Evolutionary conservation across 2,797 vertebrate species (phyloP).

Genomic region (Melanotaenia pygmaea): DNA sequence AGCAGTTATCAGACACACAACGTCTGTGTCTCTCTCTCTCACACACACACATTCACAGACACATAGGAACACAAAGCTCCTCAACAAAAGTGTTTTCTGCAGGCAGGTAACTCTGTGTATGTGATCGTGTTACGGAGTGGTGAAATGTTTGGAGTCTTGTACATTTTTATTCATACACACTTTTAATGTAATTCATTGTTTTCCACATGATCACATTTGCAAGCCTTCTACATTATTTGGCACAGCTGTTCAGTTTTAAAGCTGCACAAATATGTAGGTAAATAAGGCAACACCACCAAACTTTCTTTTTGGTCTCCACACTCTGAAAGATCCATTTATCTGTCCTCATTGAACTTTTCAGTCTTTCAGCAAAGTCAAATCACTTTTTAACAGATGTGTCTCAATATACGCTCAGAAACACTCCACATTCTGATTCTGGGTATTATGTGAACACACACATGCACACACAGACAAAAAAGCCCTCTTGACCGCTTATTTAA

Average conservation of each 20-base stretch:
- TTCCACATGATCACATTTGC: background rate
- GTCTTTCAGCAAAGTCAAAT: conserved; percentile 36
- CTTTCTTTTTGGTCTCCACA: background rate
- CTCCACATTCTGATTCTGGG: background rate
- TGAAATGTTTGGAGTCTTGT: background rate
- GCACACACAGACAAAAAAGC: conserved; percentile 45
- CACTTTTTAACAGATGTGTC: conserved; percentile 25
- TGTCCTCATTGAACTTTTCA: conserved; percentile 29
- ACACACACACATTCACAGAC: conserved; percentile 31
- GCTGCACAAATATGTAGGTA: background rate
- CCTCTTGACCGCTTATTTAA: conserved; percentile 79
- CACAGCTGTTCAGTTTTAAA: background rate
- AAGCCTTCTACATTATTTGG: background rate
- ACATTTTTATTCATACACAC: background rate
- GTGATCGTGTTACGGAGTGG: background rate
- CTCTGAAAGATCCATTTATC: conserved; percentile 11
- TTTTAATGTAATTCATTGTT: background rate
- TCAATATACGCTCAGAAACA: conserved; percentile 29
- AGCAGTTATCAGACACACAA: conserved; percentile 50
- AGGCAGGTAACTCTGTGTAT: background rate
- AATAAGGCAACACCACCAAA: background rate
- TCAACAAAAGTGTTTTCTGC: conserved; percentile 25
- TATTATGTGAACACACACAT: conserved; percentile 34
- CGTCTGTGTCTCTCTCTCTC: conserved; percentile 2
- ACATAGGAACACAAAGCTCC: conserved; percentile 5